Conservation (phyloP, 2,888 invertebrate genomes). For the Yponomeuta malinellus region DNA sequence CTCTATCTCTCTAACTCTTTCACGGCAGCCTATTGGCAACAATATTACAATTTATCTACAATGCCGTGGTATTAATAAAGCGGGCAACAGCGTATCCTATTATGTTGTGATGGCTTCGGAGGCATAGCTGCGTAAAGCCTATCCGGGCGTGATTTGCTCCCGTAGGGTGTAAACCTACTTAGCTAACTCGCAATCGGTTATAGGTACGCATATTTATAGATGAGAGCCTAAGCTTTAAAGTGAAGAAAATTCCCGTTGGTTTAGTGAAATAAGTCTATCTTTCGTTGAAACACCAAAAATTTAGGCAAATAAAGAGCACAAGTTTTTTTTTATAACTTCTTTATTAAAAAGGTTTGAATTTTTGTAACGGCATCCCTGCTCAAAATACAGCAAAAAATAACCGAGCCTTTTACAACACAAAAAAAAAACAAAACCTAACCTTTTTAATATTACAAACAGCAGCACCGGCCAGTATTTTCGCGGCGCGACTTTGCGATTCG, state of each 20-base stretch:
- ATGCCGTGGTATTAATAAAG: not conserved
- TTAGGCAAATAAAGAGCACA: too few species aligned
- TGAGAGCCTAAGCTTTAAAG: not conserved
- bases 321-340: too few species aligned
- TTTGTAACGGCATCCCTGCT: not conserved
- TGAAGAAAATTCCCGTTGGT: not conserved
- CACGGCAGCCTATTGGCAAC: not conserved
- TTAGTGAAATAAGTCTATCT: not conserved
- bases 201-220: not conserved
- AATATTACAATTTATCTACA: not conserved
- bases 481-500: not conserved
- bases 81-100: not conserved
- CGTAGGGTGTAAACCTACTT: conserved; percentile 8
- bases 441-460: not conserved
- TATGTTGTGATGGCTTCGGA: conserved; percentile 11
- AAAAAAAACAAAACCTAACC: not conserved
- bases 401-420: not conserved
- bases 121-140: conserved; percentile 5
- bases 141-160: conserved; percentile 1
- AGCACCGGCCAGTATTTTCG: not conserved
- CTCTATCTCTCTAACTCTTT: too few species aligned
- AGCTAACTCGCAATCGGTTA: conserved; percentile 1
- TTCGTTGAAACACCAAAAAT: too few species aligned
- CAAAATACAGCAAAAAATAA: not conserved
- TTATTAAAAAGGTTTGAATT: too few species aligned